These are phyloP conservation scores for Lophura nycthemera DNA, from an alignment of 2,113 vertebrate species.

Conservation along the genomic window DNA sequence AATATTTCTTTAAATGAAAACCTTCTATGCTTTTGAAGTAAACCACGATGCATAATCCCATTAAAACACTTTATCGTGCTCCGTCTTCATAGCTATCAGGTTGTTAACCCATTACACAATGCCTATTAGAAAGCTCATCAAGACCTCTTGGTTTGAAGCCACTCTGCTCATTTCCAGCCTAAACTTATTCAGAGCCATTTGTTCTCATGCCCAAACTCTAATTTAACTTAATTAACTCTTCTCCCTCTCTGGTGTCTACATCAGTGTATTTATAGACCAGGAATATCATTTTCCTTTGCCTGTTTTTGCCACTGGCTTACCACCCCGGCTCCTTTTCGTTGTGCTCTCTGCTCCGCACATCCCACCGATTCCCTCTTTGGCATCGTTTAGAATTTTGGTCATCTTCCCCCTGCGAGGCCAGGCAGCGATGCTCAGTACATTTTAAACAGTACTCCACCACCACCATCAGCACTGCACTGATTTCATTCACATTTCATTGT, in stretches of 20 bases:
- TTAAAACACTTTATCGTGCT: slow-evolving; percentile 48
- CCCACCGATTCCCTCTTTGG: not conserved
- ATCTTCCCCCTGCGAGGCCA: not conserved
- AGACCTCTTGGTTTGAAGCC: slow-evolving; percentile 23
- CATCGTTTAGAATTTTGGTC: not conserved
- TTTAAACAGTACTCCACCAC: not conserved
- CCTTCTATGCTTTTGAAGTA: not conserved
- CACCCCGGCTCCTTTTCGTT: not conserved
- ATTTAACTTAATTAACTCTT: slow-evolving; percentile 45
- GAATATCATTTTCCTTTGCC: slow-evolving; percentile 17
- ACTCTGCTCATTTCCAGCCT: slow-evolving; percentile 34
- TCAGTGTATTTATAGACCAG: slow-evolving; percentile 34
- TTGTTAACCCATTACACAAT: slow-evolving; percentile 40
- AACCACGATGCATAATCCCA: slow-evolving; percentile 11
- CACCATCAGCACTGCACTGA: not conserved
- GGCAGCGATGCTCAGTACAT: not conserved
- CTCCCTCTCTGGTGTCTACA: not conserved
- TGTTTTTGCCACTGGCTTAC: not conserved
- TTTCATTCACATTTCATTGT: not conserved
- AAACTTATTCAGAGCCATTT: slow-evolving; percentile 44
- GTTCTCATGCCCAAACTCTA: slow-evolving; percentile 42
- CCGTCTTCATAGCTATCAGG: slow-evolving; percentile 23
- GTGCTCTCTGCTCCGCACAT: not conserved
- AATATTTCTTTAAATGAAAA: not conserved
- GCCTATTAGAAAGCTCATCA: slow-evolving; percentile 10